Evolutionary conservation across 92 coral and sea anemone genomes (phyloP), one percentile per base, ranked within the genome.

Genomic region (Pocillopora grandis): DNA sequence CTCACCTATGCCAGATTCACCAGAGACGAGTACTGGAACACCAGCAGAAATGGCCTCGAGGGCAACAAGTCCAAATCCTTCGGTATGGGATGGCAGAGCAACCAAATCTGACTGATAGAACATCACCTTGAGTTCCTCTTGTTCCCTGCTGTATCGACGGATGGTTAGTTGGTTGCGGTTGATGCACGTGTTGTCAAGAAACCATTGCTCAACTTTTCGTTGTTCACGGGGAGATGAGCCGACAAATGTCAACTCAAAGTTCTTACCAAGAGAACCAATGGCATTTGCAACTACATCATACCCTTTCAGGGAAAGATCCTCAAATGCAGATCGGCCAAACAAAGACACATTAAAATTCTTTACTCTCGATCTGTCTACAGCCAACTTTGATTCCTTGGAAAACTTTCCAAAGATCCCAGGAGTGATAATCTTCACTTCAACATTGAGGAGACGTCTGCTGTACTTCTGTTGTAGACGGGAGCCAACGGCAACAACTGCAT

Each of bases 161-260:
- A 70, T 70, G 35, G 75, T 70, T 12, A 70, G 2, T 37, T 70
- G 75, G 52, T 12, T 70, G 55, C 57, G 75, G n/a, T 12, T 70
- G 58, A 76, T 76, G 11, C 9, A 1, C 5, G 74, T 73, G 18
- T 72, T 20, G 4, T 72, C 56, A 12, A 74, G 37, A 83, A 64
- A 72, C 70, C 75, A 70, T 12, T 70, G n/a, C n/a, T 70, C 75
- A 0, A 70, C 42, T 6, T 37, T 70, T 70, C 75, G 12, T 12
- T 68, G 72, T 33, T 68, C 72, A 5, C 59, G 63, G 15, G 42
- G 18, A 57, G 79, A 66, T 19, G 79, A 76, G 69, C 87, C 87
- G 10, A 83, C 87, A 62, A 76, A 76, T 58, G 68, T 76, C 52
- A 76, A 17, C 80, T 58, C 37, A 58, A 76, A 76, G 37, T 1